A percentile compares a stretch with the other conserved stretches of the same genome.
Conservation (phyloP, 2,888 invertebrate genomes). For the Drosophila basisetae region DNA sequence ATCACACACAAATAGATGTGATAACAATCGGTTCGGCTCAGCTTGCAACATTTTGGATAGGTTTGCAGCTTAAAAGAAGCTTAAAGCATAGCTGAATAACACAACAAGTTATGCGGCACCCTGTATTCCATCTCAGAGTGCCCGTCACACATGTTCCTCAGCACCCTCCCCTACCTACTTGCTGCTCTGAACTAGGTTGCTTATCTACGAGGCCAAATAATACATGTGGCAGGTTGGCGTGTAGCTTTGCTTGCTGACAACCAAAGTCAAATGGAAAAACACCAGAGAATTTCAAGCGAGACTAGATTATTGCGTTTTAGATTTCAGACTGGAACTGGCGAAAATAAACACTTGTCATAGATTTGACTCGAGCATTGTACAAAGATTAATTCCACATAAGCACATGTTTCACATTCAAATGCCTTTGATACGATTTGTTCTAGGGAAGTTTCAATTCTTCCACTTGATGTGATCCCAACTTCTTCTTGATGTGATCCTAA, state of each 20-base stretch:
- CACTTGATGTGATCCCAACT: neutral
- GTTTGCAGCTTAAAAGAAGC: no score
- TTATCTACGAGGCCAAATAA: constrained; percentile 20
- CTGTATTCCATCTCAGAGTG: constrained; percentile 1
- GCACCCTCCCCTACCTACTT: neutral
- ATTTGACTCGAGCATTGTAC: neutral
- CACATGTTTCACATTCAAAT: constrained; percentile 1
- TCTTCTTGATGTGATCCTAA: constrained; percentile 12
- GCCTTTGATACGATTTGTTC: neutral
- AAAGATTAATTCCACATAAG: constrained; percentile 2
- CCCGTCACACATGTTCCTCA: neutral
- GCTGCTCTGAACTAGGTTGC: neutral
- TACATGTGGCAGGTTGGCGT: constrained; percentile 1
- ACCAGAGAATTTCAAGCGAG: constrained; percentile 29
- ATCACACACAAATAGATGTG: constrained; percentile 7
- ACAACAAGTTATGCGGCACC: neutral
- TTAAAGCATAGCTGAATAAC: neutral
- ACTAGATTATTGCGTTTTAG: constrained; percentile 18
- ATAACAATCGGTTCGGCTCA: neutral
- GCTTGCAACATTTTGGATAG: neutral
- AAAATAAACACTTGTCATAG: neutral
- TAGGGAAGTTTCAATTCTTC: neutral
- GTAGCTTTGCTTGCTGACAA: constrained; percentile 20
- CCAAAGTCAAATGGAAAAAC: constrained; percentile 32
- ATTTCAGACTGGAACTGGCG: neutral